Base-by-base conservation (phyloP, 2,888 invertebrate genomes). In the Leptodirus hochenwartii region DNA sequence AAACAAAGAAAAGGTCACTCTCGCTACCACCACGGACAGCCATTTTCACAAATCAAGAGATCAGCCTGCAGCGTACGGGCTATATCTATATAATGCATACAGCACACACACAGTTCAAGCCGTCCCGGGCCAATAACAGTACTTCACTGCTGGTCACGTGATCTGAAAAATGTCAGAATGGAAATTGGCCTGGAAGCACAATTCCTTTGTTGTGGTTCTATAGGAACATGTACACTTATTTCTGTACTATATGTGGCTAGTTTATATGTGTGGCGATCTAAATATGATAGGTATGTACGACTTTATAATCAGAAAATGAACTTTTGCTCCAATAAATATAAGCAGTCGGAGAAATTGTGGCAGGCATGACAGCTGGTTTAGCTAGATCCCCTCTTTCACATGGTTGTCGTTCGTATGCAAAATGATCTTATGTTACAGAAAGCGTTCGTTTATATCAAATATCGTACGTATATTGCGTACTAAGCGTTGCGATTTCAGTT, bases 1-100 rank as follows among this genome's bases (percentile, higher is more conserved):
- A 76, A 75, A 77, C 76, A 77, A 77, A 77, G 76, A 69, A 76
- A 69, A 71, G n/a, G n/a, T n/a, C 69, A 72, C 68, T 68, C 68
- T 69, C 70, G 72, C 69, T 67, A 67, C 65, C 64, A 69, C 66
- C 64, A 69, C 69, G 74, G 70, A 76, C 76, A 70, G 77, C 78
- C 78, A 78, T 77, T 73, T 77, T 77, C 70, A 69, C 58, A 66
- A 67, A 27, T 20, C 68, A 66, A 66, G 67, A 64, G 51, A 43
- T n/a, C 42, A 42, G 41, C 46, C 45, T 41, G 23, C 8, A 37
- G 34, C 40, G 41, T 43, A 37, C n/a, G n/a, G n/a, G n/a, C n/a
- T n/a, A n/a, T n/a, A n/a, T n/a, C n/a, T n/a, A n/a, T n/a, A n/a
- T n/a, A n/a, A n/a, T n/a, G n/a, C n/a, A n/a, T n/a, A n/a, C n/a